phyloP scores from a whole-genome alignment of 2,888 invertebrate species.

The Apomyelois bistriatella region DNA sequence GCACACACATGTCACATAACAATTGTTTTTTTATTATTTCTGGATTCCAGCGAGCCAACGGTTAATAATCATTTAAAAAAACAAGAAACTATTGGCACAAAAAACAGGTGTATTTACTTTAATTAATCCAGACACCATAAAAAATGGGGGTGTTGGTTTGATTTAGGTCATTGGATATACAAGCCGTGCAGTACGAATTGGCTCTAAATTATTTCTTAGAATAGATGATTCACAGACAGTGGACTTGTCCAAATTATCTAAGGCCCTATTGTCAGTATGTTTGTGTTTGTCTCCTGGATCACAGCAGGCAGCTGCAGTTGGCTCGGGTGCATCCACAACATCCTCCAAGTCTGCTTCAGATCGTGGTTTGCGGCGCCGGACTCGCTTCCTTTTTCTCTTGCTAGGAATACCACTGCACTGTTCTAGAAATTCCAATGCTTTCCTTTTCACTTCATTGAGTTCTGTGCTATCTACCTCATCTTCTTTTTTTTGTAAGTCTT shows the following conservation, averaged over 20 bases:
- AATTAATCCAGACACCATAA: background rate
- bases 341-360: background rate
- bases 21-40: no score
- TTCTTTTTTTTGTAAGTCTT: background rate
- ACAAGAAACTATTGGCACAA: no score
- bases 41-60: no score
- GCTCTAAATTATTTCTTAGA: background rate
- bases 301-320: background rate
- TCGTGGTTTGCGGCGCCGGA: background rate
- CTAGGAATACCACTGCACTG: no score
- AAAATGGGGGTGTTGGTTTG: no score
- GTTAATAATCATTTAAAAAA: no score
- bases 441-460: background rate
- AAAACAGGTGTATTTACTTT: background rate
- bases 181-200: background rate
- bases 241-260: background rate
- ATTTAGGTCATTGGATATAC: background rate
- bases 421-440: background rate
- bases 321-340: background rate
- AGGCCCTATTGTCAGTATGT: background rate
- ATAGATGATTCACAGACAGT: background rate
- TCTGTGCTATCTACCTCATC: background rate
- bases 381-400: conserved; percentile 1
- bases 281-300: background rate
- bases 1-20: no score